phyloP scores from a whole-genome alignment of 1,140 invertebrate genomes.

The Agraylea sexmaculata region DNA sequence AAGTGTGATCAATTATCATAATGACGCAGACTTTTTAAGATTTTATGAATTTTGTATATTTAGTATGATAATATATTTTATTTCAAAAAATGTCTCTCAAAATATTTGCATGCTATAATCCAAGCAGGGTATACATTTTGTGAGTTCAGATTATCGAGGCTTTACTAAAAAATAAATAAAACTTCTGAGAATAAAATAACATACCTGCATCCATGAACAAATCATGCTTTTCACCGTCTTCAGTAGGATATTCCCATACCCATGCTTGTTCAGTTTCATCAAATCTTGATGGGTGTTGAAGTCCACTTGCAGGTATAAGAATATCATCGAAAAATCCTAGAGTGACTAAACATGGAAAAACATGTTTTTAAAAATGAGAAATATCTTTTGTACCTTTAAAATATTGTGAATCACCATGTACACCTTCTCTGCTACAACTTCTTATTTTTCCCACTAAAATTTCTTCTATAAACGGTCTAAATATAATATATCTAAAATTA shows the following conservation, averaged over 20 bases:
- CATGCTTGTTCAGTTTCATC: slow-evolving; percentile 89
- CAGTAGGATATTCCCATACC: slow-evolving; percentile 89
- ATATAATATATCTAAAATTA: slow-evolving; percentile 84
- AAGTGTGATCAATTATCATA: no score
- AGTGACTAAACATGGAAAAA: slow-evolving; percentile 53
- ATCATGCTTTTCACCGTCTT: slow-evolving; percentile 74
- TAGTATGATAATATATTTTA: no score
- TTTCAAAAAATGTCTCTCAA: no score
- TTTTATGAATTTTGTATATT: no score
- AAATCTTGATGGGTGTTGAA: slow-evolving; percentile 86
- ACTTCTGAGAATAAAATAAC: slow-evolving; percentile 12
- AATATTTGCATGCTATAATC: no score
- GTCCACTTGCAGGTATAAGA: slow-evolving; percentile 70
- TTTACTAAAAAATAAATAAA: slow-evolving; percentile 17
- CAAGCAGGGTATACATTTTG: slow-evolving; percentile 4
- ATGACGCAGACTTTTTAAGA: no score
- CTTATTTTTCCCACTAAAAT: slow-evolving; percentile 86
- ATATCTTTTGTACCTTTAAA: not conserved
- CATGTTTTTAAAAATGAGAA: not conserved
- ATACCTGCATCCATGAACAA: slow-evolving; percentile 75
- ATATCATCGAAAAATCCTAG: slow-evolving; percentile 95
- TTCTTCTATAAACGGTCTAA: slow-evolving; percentile 86
- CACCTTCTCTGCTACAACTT: slow-evolving; percentile 79
- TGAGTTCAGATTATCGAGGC: slow-evolving; percentile 2
- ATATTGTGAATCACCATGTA: slow-evolving; percentile 56